Evolutionary conservation across 2,113 vertebrate genomes (phyloP).

Genomic region (Ameiurus melas): DNA sequence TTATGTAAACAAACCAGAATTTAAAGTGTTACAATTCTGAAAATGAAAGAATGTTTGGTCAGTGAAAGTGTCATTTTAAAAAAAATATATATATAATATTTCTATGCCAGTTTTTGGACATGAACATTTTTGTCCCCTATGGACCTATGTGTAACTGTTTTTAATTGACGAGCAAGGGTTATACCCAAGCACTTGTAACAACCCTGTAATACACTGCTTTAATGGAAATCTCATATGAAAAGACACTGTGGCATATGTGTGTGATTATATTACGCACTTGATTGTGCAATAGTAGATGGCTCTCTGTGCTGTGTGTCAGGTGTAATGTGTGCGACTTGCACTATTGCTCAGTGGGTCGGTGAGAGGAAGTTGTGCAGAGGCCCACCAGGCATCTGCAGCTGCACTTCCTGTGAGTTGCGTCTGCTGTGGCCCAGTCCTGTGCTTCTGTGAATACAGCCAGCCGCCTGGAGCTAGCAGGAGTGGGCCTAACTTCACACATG

Average conservation of each 20-base stretch:
- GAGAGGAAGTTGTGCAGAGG: conserved; percentile 54
- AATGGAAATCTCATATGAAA: neutral
- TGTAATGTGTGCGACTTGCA: conserved; percentile 59
- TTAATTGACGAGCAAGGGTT: too few species aligned
- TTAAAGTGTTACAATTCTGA: too few species aligned
- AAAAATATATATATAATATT: too few species aligned
- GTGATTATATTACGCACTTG: conserved; percentile 7
- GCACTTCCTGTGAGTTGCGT: conserved; percentile 63
- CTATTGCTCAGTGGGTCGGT: conserved; percentile 39
- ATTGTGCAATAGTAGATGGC: conserved; percentile 13
- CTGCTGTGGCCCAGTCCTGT: conserved; percentile 51
- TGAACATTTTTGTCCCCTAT: too few species aligned
- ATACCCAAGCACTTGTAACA: neutral
- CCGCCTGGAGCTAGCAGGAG: conserved; percentile 64
- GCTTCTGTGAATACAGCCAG: conserved; percentile 29
- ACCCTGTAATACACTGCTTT: neutral
- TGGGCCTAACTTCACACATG: conserved; percentile 74
- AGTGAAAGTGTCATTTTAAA: too few species aligned
- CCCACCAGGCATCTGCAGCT: conserved; percentile 41
- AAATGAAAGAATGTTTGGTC: too few species aligned
- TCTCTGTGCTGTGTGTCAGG: conserved; percentile 58
- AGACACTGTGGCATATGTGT: neutral
- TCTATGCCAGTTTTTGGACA: too few species aligned
- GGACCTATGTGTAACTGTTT: too few species aligned
- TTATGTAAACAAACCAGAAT: too few species aligned